Evolutionary conservation across 2,888 invertebrate genomes (phyloP).

Genomic region (Melanophora roralis): DNA sequence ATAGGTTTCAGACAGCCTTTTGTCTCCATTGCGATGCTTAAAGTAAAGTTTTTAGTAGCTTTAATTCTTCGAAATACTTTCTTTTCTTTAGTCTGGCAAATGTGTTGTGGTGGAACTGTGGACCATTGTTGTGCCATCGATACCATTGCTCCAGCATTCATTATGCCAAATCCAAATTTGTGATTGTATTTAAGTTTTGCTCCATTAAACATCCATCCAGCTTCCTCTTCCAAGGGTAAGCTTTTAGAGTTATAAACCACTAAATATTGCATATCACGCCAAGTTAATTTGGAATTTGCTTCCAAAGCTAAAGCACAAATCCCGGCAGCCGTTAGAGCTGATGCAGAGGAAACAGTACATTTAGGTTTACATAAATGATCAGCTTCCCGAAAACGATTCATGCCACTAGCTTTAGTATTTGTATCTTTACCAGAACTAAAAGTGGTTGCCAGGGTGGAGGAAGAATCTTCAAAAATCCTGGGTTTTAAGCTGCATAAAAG

Average conservation of each 20-base stretch:
- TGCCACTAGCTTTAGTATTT: conserved; percentile 94
- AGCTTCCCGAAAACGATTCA: conserved; percentile 90
- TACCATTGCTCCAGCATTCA: conserved; percentile 98
- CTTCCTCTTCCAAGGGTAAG: conserved; percentile 91
- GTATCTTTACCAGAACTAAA: conserved; percentile 98
- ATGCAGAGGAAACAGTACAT: conserved; percentile 95
- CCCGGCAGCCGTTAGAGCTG: conserved; percentile 95
- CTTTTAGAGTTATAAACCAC: conserved; percentile 94
- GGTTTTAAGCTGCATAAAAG: conserved; percentile 93
- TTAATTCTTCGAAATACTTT: conserved; percentile 89
- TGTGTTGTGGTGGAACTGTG: conserved; percentile 96
- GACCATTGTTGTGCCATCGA: conserved; percentile 95
- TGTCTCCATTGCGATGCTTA: conserved; percentile 90
- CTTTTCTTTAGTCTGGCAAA: conserved; percentile 94
- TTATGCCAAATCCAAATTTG: conserved; percentile 98
- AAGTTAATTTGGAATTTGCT: conserved; percentile 94
- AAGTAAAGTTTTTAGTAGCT: conserved; percentile 84
- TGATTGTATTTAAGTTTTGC: conserved; percentile 96
- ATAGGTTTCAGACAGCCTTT: conserved; percentile 92
- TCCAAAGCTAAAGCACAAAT: conserved; percentile 95
- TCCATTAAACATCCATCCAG: conserved; percentile 96
- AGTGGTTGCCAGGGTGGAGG: conserved; percentile 97
- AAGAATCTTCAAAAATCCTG: conserved; percentile 99
- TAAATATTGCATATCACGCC: conserved; percentile 99
- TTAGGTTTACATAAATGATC: conserved; percentile 95